Evolutionary conservation across 2,113 vertebrate species (phyloP), one percentile per base, ranked within the genome.

Genomic region (Pachycephala philippinensis): DNA sequence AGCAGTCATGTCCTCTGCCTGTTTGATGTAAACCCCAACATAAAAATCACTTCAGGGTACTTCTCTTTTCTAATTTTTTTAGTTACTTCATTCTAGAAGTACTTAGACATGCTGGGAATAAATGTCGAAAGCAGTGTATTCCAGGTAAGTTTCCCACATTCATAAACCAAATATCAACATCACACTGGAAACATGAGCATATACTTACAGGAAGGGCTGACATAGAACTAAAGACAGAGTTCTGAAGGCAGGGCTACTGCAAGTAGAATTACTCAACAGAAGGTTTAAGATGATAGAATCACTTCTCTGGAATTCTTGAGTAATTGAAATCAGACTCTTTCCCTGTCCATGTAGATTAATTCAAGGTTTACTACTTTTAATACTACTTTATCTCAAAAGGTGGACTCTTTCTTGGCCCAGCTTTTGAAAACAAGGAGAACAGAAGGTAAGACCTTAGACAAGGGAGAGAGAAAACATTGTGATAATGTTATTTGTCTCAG

Each of bases 361-460:
- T 71, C 18, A 68, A 87, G 30, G 35, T 77, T 84, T 54, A 39
- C 30, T 61, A 30, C 20, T 49, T 84, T 75, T 30, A 81, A 64
- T 23, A 66, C 23, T 17, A 42, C 17, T 56, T 78, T 30, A 28
- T 66, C 39, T 78, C 45, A 65, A 49, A 70, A 52, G 10, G 15
- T 19, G 13, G 4, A 26, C 47, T 76, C 49, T 81, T 77, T 75
- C 56, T 75, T 77, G 33, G 39, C 45, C 56, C 15, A 61, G 56
- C 11, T 90, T 70, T 63, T 65, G n/a, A 24, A 53, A 0, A 0
- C 6, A 52, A 57, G 30, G 16, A 50, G 63, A 68, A 37, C 13
- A 89, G 40, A 76, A 60, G 27, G 27, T 23, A 74, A 64, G 40
- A 76, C 10, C 28, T 63, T 20, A 71, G 42, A 15, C 5, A 69